These are phyloP conservation scores for Acrocephalus kingi DNA, from an alignment of 2,113 vertebrate genomes.

Conservation along the genomic window DNA sequence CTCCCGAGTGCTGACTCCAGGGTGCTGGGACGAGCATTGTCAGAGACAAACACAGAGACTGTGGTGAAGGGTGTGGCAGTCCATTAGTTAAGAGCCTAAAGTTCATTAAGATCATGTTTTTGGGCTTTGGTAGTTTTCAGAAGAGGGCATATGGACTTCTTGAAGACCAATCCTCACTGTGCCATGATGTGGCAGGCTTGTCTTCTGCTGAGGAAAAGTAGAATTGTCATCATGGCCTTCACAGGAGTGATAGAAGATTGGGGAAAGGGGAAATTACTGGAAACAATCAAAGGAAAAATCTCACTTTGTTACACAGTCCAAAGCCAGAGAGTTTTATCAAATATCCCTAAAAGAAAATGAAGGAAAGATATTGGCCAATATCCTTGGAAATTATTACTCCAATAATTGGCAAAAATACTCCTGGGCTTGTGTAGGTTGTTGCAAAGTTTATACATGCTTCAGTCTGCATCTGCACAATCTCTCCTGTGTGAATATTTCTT, in stretches of 20 bases:
- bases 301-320: neutral
- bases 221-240: neutral
- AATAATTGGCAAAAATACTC: neutral
- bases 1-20: accelerated
- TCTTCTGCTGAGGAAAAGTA: neutral
- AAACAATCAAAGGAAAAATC: neutral
- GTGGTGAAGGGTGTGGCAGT: too few species aligned
- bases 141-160: neutral
- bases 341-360: neutral
- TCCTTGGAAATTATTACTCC: neutral
- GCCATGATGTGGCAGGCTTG: neutral
- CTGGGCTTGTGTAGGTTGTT: neutral
- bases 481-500: neutral
- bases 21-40: neutral
- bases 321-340: neutral
- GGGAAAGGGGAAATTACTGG: neutral
- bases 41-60: neutral
- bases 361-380: neutral
- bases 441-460: neutral
- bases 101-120: neutral
- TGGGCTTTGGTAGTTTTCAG: neutral
- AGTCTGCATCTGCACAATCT: neutral
- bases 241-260: neutral
- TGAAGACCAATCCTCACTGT: neutral
- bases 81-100: neutral